These are phyloP conservation scores for Cirrhinus molitorella DNA, from an alignment of 2,797 vertebrate species.

Conservation along the genomic window DNA sequence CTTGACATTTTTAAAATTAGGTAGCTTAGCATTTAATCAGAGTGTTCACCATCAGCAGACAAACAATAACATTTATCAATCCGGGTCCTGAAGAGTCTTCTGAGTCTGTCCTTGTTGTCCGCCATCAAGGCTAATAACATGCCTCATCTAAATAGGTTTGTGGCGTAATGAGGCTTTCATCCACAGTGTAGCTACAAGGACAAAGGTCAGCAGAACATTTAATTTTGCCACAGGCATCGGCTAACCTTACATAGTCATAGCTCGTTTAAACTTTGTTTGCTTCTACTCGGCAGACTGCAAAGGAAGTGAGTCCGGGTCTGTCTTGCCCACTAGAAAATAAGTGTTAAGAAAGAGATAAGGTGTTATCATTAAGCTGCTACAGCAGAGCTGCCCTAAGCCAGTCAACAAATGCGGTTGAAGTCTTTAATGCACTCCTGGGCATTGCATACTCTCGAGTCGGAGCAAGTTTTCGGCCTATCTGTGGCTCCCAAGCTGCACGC, in stretches of 20 bases:
- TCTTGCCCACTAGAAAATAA: constrained; percentile 46
- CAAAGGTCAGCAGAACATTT: constrained; percentile 34
- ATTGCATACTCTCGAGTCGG: constrained; percentile 26
- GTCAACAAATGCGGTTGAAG: constrained; percentile 42
- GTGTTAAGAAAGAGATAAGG: constrained; percentile 51
- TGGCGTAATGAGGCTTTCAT: constrained; percentile 32
- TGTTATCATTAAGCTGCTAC: constrained; percentile 50
- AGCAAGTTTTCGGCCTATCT: constrained; percentile 43
- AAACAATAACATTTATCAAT: constrained; percentile 34
- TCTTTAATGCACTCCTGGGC: constrained; percentile 35
- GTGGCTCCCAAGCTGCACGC: constrained; percentile 38
- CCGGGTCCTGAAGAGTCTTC: constrained; percentile 11
- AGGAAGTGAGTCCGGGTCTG: constrained; percentile 32
- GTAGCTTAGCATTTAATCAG: constrained; percentile 20
- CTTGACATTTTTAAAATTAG: background rate
- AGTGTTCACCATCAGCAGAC: background rate
- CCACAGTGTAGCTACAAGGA: constrained; percentile 17
- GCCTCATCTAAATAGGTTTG: constrained; percentile 9
- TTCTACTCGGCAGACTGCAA: constrained; percentile 5
- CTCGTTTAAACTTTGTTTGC: constrained; percentile 24
- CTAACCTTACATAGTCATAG: constrained; percentile 22
- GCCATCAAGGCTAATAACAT: constrained; percentile 20
- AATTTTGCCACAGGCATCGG: constrained; percentile 4
- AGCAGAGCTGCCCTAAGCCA: constrained; percentile 34
- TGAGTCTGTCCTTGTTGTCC: constrained; percentile 21